Evolutionary conservation across 2,113 vertebrate genomes (phyloP).

Genomic region (Addax nasomaculatus): DNA sequence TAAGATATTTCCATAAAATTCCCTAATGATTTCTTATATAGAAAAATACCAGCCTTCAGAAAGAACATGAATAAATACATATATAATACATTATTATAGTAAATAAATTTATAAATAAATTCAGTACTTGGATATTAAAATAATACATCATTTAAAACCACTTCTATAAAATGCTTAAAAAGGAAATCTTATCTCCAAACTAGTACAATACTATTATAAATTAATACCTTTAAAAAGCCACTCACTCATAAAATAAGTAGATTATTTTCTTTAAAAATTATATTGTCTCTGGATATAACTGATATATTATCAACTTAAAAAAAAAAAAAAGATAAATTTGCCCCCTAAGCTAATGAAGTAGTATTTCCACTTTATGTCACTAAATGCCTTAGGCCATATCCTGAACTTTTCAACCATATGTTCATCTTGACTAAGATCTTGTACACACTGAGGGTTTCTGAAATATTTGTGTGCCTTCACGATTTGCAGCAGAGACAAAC

Average conservation of each 20-base stretch:
- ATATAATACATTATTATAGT: not conserved
- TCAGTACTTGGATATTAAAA: not conserved
- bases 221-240: not conserved
- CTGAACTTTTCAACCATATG: conserved; percentile 73
- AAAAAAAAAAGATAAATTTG: not conserved
- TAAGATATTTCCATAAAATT: not conserved
- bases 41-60: not conserved
- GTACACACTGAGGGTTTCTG: not conserved
- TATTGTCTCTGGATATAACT: not conserved
- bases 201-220: not conserved
- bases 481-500: not conserved
- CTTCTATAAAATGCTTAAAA: not conserved
- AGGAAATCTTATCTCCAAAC: not conserved
- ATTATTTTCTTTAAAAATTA: not conserved
- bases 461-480: not conserved
- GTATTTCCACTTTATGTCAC: conserved; percentile 6
- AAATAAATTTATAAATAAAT: not conserved
- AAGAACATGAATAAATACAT: not conserved
- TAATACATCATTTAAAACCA: conserved; percentile 9
- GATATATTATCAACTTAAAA: not conserved
- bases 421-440: not conserved
- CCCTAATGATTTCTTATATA: not conserved
- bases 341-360: not conserved
- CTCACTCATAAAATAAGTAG: not conserved
- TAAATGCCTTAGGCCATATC: conserved; percentile 40